Base-by-base conservation (phyloP, 1,140 invertebrate genomes). In the Arctopsyche grandis region DNA sequence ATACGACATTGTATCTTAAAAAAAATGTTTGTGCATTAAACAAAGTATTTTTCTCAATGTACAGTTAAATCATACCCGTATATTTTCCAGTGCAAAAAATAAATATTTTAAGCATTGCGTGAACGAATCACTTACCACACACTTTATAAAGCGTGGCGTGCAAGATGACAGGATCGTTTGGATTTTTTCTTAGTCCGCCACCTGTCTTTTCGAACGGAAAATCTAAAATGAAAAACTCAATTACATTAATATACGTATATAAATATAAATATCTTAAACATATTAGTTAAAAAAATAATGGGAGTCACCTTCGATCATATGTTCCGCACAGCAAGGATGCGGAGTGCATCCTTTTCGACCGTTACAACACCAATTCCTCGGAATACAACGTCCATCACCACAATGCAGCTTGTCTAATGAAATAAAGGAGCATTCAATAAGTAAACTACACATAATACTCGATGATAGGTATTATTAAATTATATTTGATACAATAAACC, bases 121-220 rank as follows among this genome's bases (percentile, higher is more conserved):
- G 29, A 69, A 78, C 10, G 19, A 58, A 63, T 26, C 48, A 75
- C 14, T 78, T 38, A 82, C 81, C 81, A 16, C 75, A 58, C 10
- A 74, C 77, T 44, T 77, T 82, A 60, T 82, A 82, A 21, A 82
- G 66, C 1, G 81, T 80, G 4, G 79, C 74, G 26, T 82, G 81
- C 21, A 82, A 43, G 9, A 77, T 69, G 5, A 24, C 19, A 0
- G 44, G 63, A n/a, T 79, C 75, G 5, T 69, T 38, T 14, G 21
- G 29, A 24, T 69, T 38, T 5, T 52, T 52, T 12, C 52, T 78
- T 24, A 75, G 52, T 19, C 56, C 78, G n/a, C 81, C 81, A 0
- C 81, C 81, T 19, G 79, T 80, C 43, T 74, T 75, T 16, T 78
- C 81, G 9, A 56, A 9, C 12, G 69, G 48, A 66, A 60, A 77